Evolutionary conservation across 2,888 invertebrate species (phyloP).

Genomic region (Tethea ocularis): DNA sequence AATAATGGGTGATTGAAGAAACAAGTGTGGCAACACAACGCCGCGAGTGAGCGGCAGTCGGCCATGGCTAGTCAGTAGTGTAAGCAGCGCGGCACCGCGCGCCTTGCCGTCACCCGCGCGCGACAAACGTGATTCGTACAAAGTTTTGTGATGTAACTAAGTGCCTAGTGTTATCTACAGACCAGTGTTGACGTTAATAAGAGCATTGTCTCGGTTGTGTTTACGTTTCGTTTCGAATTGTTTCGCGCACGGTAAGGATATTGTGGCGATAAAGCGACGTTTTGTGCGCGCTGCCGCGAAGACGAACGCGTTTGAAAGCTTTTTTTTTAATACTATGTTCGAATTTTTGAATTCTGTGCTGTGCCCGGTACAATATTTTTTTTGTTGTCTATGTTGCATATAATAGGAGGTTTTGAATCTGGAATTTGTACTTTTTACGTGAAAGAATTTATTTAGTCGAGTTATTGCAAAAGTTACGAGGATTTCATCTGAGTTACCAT

Average conservation of each 20-base stretch:
- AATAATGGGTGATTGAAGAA: constrained; percentile 17
- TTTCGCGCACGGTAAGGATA: constrained; percentile 19
- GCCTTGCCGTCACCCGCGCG: constrained; percentile 31
- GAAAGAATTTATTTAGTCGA: neutral
- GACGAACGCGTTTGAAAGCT: neutral
- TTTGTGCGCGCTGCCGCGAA: constrained; percentile 10
- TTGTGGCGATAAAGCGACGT: constrained; percentile 16
- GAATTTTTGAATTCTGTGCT: neutral
- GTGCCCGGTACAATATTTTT: neutral
- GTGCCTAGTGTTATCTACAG: constrained; percentile 42
- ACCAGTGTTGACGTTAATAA: constrained; percentile 43
- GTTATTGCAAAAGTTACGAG: neutral
- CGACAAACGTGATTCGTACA: constrained; percentile 23
- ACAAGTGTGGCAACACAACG: constrained; percentile 50
- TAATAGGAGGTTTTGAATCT: neutral
- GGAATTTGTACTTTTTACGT: neutral
- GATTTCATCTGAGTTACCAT: neutral
- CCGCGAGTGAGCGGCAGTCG: constrained; percentile 71
- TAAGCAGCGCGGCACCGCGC: constrained; percentile 33
- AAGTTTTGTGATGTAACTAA: constrained; percentile 62
- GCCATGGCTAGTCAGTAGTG: constrained; percentile 57
- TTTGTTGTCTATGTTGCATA: neutral
- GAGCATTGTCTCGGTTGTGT: constrained; percentile 58
- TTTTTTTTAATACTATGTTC: constrained; percentile 16
- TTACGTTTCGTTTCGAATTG: constrained; percentile 55